Conservation (phyloP, 1,140 invertebrate genomes). For the Drosophila baimaii region DNA sequence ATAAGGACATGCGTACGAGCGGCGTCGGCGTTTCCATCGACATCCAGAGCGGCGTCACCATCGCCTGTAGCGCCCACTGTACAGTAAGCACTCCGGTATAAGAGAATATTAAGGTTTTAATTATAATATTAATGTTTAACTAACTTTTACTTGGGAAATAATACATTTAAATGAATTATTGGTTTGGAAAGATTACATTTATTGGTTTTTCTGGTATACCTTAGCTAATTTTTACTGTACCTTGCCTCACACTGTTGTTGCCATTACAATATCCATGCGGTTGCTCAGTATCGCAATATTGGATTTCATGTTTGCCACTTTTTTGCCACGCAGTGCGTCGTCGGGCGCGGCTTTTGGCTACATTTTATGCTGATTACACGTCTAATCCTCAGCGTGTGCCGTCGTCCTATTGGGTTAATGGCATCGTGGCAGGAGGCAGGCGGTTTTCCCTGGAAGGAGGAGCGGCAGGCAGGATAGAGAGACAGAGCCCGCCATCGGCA, state of each 20-base stretch:
- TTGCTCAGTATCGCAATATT: conserved; percentile 68
- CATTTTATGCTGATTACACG: conserved; percentile 83
- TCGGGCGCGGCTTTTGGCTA: conserved; percentile 63
- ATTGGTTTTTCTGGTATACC: neutral
- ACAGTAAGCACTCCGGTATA: conserved; percentile 5
- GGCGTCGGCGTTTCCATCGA: conserved; percentile 50
- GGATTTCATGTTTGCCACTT: conserved; percentile 82
- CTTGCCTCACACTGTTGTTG: conserved; percentile 27
- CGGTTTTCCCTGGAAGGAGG: conserved; percentile 2
- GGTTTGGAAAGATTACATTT: neutral
- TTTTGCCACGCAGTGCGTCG: conserved; percentile 35
- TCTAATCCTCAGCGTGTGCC: conserved; percentile 81
- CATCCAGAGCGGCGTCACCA: conserved; percentile 36
- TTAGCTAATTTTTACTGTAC: conserved; percentile 1
- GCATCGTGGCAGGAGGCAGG: conserved; percentile 26
- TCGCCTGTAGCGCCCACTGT: conserved; percentile 24
- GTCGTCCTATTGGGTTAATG: conserved; percentile 51
- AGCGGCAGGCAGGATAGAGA: neutral
- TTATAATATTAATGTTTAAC: no score
- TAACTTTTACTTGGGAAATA: neutral
- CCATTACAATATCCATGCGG: conserved; percentile 63
- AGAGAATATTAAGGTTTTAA: neutral
- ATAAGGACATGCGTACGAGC: conserved; percentile 80
- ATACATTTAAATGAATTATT: neutral
- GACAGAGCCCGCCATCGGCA: conserved; percentile 9